These are phyloP conservation scores for Syngnathus rostellatus DNA, from an alignment of 2,797 vertebrate species.

Conservation along the genomic window DNA sequence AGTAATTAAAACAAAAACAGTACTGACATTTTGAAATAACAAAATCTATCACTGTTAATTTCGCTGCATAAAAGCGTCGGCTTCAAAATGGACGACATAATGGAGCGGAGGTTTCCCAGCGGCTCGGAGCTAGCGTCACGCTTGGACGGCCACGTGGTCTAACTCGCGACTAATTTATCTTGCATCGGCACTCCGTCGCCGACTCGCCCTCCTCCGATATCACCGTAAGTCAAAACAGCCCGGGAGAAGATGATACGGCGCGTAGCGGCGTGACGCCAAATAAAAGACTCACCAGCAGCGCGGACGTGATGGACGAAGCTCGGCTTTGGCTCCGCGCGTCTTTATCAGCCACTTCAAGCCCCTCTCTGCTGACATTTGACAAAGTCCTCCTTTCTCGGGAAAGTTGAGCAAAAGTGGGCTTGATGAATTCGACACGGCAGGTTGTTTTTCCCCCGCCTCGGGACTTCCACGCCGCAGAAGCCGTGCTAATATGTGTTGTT, in stretches of 20 bases:
- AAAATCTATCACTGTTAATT: no score
- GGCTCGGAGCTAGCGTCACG: neutral
- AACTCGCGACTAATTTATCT: slow-evolving; percentile 1
- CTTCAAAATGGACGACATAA: neutral
- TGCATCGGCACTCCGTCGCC: neutral
- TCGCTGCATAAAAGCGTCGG: neutral
- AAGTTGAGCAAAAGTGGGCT: neutral
- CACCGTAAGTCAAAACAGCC: neutral
- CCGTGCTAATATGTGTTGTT: no score
- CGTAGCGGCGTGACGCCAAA: neutral
- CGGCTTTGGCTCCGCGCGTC: neutral
- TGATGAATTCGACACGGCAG: neutral
- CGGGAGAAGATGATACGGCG: slow-evolving; percentile 4
- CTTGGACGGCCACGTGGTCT: no score
- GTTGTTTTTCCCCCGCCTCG: no score
- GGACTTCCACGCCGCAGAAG: no score
- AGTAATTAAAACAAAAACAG: no score
- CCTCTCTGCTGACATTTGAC: neutral
- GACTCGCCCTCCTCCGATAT: neutral
- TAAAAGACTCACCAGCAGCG: neutral
- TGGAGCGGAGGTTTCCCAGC: neutral
- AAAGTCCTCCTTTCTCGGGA: neutral
- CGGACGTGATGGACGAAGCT: neutral
- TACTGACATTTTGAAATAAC: no score
- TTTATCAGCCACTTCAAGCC: neutral